phyloP scores from a whole-genome alignment of 1,140 invertebrate genomes.

The Eupristina koningsbergeri region DNA sequence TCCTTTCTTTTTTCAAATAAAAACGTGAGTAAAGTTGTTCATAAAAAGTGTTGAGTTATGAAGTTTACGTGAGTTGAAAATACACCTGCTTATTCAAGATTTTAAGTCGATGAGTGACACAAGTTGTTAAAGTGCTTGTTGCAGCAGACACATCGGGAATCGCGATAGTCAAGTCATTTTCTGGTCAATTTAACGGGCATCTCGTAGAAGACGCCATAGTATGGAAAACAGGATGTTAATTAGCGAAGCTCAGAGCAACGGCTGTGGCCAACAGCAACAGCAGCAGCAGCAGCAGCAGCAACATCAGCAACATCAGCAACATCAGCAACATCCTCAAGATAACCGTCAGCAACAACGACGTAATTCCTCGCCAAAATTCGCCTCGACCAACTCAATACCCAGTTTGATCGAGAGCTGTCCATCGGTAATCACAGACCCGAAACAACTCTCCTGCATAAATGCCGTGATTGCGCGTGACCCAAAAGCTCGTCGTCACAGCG shows the following conservation, averaged over 20 bases:
- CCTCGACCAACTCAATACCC: conserved; percentile 71
- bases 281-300: conserved; percentile 32
- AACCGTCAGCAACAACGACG: background rate
- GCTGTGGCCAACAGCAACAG: conserved; percentile 52
- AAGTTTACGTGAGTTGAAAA: background rate
- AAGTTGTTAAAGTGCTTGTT: background rate
- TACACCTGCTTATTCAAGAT: background rate
- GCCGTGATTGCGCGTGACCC: conserved; percentile 60
- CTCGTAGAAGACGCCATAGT: conserved; percentile 46
- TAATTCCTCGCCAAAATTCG: conserved; percentile 60
- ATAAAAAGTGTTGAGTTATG: background rate
- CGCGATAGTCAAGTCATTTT: background rate
- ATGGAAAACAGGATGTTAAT: conserved; percentile 70
- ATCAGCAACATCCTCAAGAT: conserved; percentile 25
- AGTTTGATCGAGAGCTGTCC: conserved; percentile 58
- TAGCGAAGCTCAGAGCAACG: conserved; percentile 57
- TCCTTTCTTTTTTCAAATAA: background rate
- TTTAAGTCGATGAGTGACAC: background rate
- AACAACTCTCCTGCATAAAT: conserved; percentile 47
- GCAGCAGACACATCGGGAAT: too few relatives aligned
- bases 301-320: background rate
- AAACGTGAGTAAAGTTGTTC: background rate
- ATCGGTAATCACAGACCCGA: background rate
- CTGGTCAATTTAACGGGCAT: background rate
- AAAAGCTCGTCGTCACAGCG: conserved; percentile 64